Conservation (phyloP, 1,140 invertebrate species). For the Myzus persicae region DNA sequence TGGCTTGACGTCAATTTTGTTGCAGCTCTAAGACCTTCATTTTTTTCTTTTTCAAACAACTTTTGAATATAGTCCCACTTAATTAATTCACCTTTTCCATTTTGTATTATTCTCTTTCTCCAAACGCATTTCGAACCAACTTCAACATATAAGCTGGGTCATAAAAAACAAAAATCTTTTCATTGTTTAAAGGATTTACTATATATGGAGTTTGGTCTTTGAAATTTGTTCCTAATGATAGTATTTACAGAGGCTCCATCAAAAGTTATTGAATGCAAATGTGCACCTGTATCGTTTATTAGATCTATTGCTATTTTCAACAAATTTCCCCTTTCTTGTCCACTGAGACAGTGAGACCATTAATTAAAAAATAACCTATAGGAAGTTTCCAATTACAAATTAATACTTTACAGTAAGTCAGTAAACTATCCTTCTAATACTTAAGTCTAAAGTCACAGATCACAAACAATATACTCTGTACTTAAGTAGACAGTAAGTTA, state of each 20-base stretch:
- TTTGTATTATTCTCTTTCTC: neutral
- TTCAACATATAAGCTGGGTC: slow-evolving; percentile 13
- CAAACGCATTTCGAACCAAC: neutral
- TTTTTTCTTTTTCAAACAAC: neutral
- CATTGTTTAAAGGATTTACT: neutral
- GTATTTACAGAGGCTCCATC: slow-evolving; percentile 60
- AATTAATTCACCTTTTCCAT: slow-evolving; percentile 2
- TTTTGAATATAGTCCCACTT: neutral
- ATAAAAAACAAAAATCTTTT: neutral
- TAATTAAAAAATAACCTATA: slow-evolving; percentile 51
- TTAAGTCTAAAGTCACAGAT: too few species aligned
- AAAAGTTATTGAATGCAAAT: neutral
- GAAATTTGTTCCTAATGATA: slow-evolving; percentile 59
- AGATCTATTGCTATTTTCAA: neutral
- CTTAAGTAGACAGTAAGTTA: too few species aligned
- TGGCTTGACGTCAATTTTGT: neutral
- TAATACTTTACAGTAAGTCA: too few species aligned
- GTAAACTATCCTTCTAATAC: too few species aligned
- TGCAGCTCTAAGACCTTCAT: neutral
- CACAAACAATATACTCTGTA: too few species aligned
- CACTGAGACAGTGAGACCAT: slow-evolving; percentile 25
- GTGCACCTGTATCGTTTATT: neutral
- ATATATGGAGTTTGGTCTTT: neutral
- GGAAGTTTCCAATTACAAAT: slow-evolving; percentile 54
- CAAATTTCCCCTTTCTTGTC: slow-evolving; percentile 34